phyloP scores from a whole-genome alignment of 2,113 vertebrate genomes.

The Callionymus lyra region DNA sequence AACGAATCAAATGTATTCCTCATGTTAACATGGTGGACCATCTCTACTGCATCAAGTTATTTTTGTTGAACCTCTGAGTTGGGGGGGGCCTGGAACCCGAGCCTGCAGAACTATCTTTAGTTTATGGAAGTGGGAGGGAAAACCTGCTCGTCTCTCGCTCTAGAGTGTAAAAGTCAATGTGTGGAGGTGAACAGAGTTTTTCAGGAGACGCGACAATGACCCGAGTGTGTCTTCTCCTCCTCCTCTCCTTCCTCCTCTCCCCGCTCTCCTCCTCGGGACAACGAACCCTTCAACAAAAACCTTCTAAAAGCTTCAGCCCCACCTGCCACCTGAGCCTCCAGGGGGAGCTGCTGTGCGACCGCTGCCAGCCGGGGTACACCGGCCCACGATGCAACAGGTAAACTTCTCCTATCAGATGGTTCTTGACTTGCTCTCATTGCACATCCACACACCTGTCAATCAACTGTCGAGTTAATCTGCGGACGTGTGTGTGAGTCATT shows the following conservation, averaged over 20 bases:
- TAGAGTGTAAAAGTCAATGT: slow-evolving; percentile 10
- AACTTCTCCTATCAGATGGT: no score
- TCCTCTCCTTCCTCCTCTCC: slow-evolving; percentile 24
- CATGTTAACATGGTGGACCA: slow-evolving; percentile 2
- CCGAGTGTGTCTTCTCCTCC: slow-evolving; percentile 42
- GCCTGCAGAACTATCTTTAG: slow-evolving; percentile 62
- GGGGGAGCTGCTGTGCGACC: slow-evolving; percentile 79
- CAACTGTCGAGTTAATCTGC: neutral
- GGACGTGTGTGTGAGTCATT: no score
- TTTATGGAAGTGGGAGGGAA: slow-evolving; percentile 52
- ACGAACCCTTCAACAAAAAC: slow-evolving; percentile 39
- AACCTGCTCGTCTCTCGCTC: slow-evolving; percentile 9
- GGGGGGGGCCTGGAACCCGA: slow-evolving; percentile 50
- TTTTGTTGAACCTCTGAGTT: no score
- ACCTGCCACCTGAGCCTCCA: slow-evolving; percentile 75
- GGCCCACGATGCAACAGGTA: slow-evolving; percentile 89
- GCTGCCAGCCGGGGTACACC: slow-evolving; percentile 73
- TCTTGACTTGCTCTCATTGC: no score
- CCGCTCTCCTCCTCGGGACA: slow-evolving; percentile 47
- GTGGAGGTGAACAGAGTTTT: slow-evolving; percentile 9
- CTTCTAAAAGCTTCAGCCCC: slow-evolving; percentile 83
- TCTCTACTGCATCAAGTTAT: no score
- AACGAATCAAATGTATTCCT: no score
- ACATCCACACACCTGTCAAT: slow-evolving; percentile 13
- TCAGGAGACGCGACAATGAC: slow-evolving; percentile 38